A percentile compares a stretch with the other conserved stretches of the same genome.
Evolutionary conservation across 1,140 invertebrate genomes (phyloP).

Genomic region (Saxidomus purpurata): DNA sequence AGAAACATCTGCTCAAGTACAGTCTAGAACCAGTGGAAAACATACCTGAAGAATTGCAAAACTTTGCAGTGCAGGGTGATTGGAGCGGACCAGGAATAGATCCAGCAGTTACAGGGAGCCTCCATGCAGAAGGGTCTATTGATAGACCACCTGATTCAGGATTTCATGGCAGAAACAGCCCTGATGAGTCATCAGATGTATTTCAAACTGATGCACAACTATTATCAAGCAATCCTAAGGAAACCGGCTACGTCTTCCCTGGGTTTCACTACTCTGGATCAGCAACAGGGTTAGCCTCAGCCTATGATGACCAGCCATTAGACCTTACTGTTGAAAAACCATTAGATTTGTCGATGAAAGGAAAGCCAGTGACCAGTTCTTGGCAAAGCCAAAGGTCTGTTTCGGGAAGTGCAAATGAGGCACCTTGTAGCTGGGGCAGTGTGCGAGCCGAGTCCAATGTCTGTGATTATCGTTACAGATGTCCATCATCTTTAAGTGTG

Average conservation of each 20-base stretch:
- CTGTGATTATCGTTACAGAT: not conserved
- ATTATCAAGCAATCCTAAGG: not conserved
- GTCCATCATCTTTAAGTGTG: not conserved
- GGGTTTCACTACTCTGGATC: not conserved
- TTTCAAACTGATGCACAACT: not conserved
- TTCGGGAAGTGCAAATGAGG: no score
- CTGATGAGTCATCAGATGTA: not conserved
- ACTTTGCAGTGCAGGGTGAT: no score
- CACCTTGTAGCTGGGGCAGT: not conserved
- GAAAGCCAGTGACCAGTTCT: not conserved
- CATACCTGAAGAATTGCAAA: not conserved
- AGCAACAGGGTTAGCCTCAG: not conserved
- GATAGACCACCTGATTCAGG: conserved; percentile 1
- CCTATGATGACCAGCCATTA: not conserved
- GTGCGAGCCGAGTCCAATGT: not conserved
- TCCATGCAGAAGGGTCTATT: not conserved
- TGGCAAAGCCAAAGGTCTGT: not conserved
- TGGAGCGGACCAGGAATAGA: no score
- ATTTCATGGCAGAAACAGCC: not conserved
- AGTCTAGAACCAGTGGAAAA: not conserved
- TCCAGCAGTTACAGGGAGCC: no score
- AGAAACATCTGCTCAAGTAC: not conserved
- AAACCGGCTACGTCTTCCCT: not conserved
- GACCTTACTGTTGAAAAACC: not conserved
- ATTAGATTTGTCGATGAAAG: not conserved